phyloP scores from a whole-genome alignment of 2,797 vertebrate species.

The Nasua narica region DNA sequence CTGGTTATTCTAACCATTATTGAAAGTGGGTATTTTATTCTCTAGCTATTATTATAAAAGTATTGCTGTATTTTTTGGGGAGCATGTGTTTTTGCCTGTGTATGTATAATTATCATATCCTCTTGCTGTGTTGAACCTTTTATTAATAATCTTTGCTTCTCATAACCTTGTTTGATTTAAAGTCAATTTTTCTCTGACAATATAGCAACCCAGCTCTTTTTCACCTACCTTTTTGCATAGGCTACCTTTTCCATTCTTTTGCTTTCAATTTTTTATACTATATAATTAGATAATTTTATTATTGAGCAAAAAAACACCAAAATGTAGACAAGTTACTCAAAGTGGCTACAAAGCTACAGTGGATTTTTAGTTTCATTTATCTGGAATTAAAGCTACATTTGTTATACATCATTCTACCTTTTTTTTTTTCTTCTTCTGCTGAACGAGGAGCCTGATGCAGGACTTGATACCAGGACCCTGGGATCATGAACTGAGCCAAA shows the following conservation, averaged over 20 bases:
- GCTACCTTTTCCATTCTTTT: neutral
- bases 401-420: no score
- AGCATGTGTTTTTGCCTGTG: neutral
- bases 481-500: no score
- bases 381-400: no score
- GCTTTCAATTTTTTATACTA: neutral
- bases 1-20: neutral
- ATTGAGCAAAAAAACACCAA: no score
- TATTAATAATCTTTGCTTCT: neutral
- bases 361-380: no score
- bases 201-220: neutral
- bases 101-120: neutral
- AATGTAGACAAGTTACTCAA: no score
- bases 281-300: no score
- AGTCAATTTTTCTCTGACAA: neutral
- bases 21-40: neutral
- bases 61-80: neutral
- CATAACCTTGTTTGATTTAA: neutral
- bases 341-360: no score
- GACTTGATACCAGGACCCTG: no score
- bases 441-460: no score
- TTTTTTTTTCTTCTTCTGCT: no score
- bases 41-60: neutral
- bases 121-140: neutral
- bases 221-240: neutral